Evolutionary conservation across 1,140 invertebrate species (phyloP).

Genomic region (Meteorus sp.): DNA sequence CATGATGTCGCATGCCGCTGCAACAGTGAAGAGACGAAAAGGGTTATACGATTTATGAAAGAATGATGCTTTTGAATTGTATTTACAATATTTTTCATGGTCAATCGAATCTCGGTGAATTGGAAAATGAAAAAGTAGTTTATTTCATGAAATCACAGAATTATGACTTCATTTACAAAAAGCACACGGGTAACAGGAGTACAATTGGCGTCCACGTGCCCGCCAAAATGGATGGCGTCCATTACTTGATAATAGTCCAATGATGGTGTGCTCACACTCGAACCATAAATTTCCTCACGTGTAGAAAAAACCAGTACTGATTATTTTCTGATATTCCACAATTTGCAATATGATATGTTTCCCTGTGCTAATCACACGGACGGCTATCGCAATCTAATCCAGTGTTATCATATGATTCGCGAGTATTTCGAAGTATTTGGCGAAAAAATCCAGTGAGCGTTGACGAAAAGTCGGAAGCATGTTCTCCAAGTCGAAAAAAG

Average conservation of each 20-base stretch:
- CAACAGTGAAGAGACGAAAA: no score
- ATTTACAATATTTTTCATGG: slow-evolving; percentile 11
- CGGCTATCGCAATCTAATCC: no score
- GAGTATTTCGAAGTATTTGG: no score
- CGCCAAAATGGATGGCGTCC: slow-evolving; percentile 51
- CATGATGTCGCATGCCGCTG: no score
- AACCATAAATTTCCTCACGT: background rate
- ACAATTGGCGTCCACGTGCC: slow-evolving; percentile 44
- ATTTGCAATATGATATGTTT: no score
- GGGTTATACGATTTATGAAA: background rate
- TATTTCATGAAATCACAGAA: background rate
- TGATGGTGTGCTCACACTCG: slow-evolving; percentile 23
- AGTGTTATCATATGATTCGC: no score
- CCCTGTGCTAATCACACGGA: no score
- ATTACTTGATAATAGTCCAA: slow-evolving; percentile 33
- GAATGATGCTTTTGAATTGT: background rate
- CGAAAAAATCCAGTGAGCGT: no score
- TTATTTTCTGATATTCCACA: no score
- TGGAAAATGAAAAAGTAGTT: no score
- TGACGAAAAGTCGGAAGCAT: no score
- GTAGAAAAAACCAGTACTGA: slow-evolving; percentile 13
- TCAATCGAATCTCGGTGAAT: background rate
- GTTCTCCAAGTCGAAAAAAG: no score
- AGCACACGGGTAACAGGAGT: slow-evolving; percentile 8
- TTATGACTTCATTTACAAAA: slow-evolving; percentile 30